Percentiles rank a stretch among this genome's conserved stretches.
These are phyloP conservation scores for Anniella stebbinsi DNA, from an alignment of 2,797 vertebrate species.

Conservation along the genomic window DNA sequence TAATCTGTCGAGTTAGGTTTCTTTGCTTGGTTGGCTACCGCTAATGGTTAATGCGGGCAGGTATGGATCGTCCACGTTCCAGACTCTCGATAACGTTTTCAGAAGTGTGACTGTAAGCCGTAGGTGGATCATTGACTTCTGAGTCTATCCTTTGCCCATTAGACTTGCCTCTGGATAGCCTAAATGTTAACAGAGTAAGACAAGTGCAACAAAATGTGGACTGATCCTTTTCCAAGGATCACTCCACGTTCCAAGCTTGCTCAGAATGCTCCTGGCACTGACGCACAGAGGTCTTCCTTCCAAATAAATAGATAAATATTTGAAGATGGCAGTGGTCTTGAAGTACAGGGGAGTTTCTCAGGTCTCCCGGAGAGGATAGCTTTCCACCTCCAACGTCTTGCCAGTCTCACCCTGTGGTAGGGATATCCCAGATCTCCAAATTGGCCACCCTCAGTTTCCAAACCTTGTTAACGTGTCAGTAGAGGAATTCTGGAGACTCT, in stretches of 20 bases:
- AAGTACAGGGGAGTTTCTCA: not conserved
- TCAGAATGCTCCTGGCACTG: not conserved
- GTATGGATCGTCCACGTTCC: not conserved
- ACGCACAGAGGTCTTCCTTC: not conserved
- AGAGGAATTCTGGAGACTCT: no score
- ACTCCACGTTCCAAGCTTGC: no score
- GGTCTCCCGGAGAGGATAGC: no score
- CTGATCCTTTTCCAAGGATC: no score
- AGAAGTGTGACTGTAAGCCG: not conserved
- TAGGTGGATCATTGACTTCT: not conserved
- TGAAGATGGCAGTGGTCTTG: not conserved
- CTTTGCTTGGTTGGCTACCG: conserved; percentile 16
- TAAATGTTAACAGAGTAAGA: not conserved
- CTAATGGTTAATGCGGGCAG: not conserved
- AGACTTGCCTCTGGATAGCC: not conserved
- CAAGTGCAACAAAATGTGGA: not conserved
- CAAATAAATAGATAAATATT: not conserved
- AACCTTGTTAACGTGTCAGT: no score
- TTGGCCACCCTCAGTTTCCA: no score
- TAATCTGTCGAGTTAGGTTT: conserved; percentile 23
- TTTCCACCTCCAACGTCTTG: no score
- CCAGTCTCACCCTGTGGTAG: no score
- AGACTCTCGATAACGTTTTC: not conserved
- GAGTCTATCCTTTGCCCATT: not conserved
- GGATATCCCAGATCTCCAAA: no score